Conservation (phyloP, 1,140 invertebrate genomes). For the Mamestra configurata region DNA sequence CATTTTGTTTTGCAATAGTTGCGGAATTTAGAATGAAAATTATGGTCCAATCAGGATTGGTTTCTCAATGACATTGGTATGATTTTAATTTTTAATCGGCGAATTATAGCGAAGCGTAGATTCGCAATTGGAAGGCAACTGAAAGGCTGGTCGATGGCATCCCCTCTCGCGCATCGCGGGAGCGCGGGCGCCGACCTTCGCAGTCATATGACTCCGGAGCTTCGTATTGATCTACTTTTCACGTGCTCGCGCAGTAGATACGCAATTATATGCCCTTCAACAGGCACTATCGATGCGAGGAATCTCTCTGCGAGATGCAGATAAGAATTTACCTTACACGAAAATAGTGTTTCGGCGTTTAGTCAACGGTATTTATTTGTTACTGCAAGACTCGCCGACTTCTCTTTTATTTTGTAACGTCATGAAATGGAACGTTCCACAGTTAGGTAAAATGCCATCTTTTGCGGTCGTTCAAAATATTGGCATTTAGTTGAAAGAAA, state of each 20-base stretch:
- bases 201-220: conserved; percentile 58
- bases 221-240: conserved; percentile 58
- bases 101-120: conserved; percentile 29
- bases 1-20: conserved; percentile 32
- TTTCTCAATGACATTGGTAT: conserved; percentile 16
- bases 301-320: conserved; percentile 39
- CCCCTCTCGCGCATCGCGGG: conserved; percentile 29
- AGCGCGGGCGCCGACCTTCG: conserved; percentile 45
- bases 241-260: conserved; percentile 41
- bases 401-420: conserved; percentile 22
- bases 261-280: conserved; percentile 55
- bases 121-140: conserved; percentile 44
- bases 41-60: conserved; percentile 28
- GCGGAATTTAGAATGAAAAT: conserved; percentile 18
- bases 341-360: conserved; percentile 22
- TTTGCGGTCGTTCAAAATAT: background rate
- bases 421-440: conserved; percentile 28
- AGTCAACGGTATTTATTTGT: conserved; percentile 17
- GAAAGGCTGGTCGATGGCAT: conserved; percentile 49
- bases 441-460: conserved; percentile 29
- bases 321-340: conserved; percentile 37
- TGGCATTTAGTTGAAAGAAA: conserved; percentile 25
- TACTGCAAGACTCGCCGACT: background rate
- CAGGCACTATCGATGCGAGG: conserved; percentile 45
- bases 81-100: conserved; percentile 32